Base-by-base conservation (phyloP, 2,888 invertebrate species). In the Hedya salicella region DNA sequence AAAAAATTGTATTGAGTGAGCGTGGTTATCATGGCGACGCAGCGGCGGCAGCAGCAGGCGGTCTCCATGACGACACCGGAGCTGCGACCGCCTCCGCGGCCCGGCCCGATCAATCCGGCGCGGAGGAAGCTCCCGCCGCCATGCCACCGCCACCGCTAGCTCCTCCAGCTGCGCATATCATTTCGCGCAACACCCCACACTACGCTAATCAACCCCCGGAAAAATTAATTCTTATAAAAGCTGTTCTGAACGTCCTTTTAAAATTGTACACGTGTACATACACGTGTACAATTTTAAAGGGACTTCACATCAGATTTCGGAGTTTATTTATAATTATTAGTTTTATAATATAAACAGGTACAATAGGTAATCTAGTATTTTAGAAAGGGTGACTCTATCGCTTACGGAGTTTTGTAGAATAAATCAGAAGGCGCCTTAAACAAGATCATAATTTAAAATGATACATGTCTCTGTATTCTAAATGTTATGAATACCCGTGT, bases 21-120 rank as follows among this genome's bases (percentile, higher is more conserved):
- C 69, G 64, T 71, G 72, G 76, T 76, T 76, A 76, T 80, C 72
- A 79, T 77, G 83, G 82, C 83, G 82, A 78, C 83, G 76, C 76
- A 72, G 75, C 77, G 86, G 74, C 85, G 86, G 83, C 80, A 82
- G 80, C 79, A 80, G 79, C 78, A 81, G 88, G 79, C 88, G 86
- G 90, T 91, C 79, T 82, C 87, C 87, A 91, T 91, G 89, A 76
- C 86, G 81, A 91, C 88, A 76, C 75, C 70, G 78, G 82, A 79
- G 79, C 85, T 82, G 81, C 78, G 80, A 77, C 76, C 77, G 78
- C 75, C 80, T 76, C 77, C 76, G 73, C 73, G 75, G 69, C 73
- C 75, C 76, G 78, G 77, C 70, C 74, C 89, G 90, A 91, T 90
- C 90, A 91, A 91, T 91, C 85, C 79, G 79, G 79, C 77, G 25